phyloP scores from a whole-genome alignment of 1,140 invertebrate genomes.

The Cherax quadricarinatus region DNA sequence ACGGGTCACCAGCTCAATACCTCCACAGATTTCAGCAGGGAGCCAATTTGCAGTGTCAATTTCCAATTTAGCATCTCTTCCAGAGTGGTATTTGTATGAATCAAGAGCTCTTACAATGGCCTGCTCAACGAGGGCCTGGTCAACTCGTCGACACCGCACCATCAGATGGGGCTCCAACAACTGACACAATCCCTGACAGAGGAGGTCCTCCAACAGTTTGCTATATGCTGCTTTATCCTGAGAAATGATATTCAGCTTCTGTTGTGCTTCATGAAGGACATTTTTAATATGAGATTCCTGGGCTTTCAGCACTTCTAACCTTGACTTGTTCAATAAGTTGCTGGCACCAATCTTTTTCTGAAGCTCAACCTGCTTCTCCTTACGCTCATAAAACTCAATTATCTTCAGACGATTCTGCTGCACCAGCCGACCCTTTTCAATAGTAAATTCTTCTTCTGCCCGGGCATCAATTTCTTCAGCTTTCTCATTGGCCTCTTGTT shows the following conservation, averaged over 20 bases:
- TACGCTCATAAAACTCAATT: constrained; percentile 99
- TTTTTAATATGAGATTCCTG: constrained; percentile 95
- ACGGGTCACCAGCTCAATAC: constrained; percentile 90
- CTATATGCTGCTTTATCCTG: constrained; percentile 85
- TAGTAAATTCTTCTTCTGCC: constrained; percentile 99
- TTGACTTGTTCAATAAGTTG: constrained; percentile 98
- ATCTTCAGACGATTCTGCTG: constrained; percentile 99
- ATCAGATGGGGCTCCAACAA: constrained; percentile 90
- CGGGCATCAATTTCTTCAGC: constrained; percentile 99
- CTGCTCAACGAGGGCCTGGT: constrained; percentile 86
- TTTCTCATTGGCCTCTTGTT: constrained; percentile 99
- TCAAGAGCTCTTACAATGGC: constrained; percentile 81
- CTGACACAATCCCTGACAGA: constrained; percentile 92
- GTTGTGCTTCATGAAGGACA: constrained; percentile 94
- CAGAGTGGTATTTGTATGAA: constrained; percentile 83
- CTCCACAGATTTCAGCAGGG: constrained; percentile 82
- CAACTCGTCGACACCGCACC: constrained; percentile 88
- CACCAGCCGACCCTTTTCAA: constrained; percentile 98
- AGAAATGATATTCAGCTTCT: constrained; percentile 88
- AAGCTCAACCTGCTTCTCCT: constrained; percentile 99
- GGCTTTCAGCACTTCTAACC: constrained; percentile 96
- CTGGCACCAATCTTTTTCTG: constrained; percentile 99
- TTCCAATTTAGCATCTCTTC: constrained; percentile 77
- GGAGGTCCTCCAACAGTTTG: constrained; percentile 89
- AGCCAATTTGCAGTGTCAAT: constrained; percentile 75